Conservation (phyloP, 1,140 invertebrate genomes). For the Maconellicoccus hirsutus region DNA sequence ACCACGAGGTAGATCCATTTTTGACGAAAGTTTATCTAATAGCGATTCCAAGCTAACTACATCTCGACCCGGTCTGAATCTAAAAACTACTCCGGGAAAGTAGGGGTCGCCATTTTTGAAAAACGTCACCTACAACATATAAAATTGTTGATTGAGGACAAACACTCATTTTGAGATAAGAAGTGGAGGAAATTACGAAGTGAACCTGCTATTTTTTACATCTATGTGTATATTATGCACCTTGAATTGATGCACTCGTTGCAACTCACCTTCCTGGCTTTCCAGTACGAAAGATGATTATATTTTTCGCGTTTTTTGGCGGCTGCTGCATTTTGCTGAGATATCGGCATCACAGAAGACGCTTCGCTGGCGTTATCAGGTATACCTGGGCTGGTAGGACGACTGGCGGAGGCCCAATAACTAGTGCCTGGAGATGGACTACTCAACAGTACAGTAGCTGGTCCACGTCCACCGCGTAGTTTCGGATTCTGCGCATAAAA, state of each 20-base stretch:
- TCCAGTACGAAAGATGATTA: conserved; percentile 72
- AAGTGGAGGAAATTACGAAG: too few species aligned
- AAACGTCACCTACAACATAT: conserved; percentile 56
- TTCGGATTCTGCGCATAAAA: neutral
- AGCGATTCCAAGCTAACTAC: conserved; percentile 76
- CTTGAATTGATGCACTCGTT: neutral
- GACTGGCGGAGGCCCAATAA: conserved; percentile 24
- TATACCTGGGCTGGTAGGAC: conserved; percentile 29
- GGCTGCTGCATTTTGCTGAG: conserved; percentile 25
- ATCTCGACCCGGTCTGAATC: conserved; percentile 76
- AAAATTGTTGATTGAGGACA: too few species aligned
- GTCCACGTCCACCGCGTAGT: neutral
- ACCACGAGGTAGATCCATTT: conserved; percentile 69
- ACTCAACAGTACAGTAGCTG: neutral
- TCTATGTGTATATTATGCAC: neutral
- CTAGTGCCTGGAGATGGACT: conserved; percentile 16
- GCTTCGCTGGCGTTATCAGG: conserved; percentile 30
- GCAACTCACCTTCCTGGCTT: conserved; percentile 43
- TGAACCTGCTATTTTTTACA: too few species aligned
- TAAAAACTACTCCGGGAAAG: conserved; percentile 75
- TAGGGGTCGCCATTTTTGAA: conserved; percentile 89
- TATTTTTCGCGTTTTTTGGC: conserved; percentile 37
- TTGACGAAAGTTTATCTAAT: conserved; percentile 66
- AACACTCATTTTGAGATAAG: too few species aligned
- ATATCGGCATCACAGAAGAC: conserved; percentile 30